Percentiles rank a stretch among this genome's conserved stretches.
These are phyloP conservation scores for Cyrtonyx montezumae DNA, from an alignment of 2,113 vertebrate species.

Conservation along the genomic window DNA sequence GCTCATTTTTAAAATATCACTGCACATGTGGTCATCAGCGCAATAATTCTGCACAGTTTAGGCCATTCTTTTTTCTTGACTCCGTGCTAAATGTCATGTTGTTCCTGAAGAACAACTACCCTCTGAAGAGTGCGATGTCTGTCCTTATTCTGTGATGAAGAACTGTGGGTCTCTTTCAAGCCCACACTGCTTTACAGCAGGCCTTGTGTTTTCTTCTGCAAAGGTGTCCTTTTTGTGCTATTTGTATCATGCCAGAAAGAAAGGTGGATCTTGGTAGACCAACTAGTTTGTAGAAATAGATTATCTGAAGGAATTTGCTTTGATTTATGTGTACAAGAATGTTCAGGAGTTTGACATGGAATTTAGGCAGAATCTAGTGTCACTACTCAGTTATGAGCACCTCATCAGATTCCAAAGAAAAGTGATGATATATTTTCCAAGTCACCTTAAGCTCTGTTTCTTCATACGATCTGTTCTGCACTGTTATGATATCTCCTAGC, in stretches of 20 bases:
- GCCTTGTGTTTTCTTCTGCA: neutral
- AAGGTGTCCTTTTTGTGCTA: neutral
- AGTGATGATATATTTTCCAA: neutral
- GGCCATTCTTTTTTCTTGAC: neutral
- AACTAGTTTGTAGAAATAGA: neutral
- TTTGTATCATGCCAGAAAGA: neutral
- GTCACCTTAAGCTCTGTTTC: neutral
- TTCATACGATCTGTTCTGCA: neutral
- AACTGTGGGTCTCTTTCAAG: neutral
- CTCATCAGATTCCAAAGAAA: neutral
- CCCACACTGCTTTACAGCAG: neutral
- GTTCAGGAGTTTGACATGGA: neutral
- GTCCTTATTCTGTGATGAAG: neutral
- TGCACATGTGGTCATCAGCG: constrained; percentile 3
- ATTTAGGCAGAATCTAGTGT: neutral
- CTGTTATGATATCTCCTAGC: neutral
- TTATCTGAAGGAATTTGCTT: neutral
- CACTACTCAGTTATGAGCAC: neutral
- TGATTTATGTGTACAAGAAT: neutral
- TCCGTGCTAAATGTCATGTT: neutral
- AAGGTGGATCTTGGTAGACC: neutral
- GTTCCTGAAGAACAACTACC: neutral
- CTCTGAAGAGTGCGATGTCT: neutral
- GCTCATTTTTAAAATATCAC: constrained; percentile 48
- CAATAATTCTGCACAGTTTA: neutral